These are phyloP conservation scores for Spondyliosoma cantharus DNA, from an alignment of 2,797 vertebrate species.

Conservation along the genomic window DNA sequence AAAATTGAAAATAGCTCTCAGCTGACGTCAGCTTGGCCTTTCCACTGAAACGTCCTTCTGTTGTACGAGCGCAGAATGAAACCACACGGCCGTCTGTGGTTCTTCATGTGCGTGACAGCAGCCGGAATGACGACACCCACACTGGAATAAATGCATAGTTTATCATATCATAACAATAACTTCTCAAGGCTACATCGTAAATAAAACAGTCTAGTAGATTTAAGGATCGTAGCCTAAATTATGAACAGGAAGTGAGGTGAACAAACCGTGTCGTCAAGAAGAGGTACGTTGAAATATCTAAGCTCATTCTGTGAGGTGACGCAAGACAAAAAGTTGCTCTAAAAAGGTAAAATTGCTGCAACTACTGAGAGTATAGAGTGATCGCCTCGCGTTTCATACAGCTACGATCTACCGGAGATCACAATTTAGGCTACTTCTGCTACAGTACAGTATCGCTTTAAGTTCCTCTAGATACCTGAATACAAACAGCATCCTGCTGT, in stretches of 20 bases:
- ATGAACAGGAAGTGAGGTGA: slow-evolving; percentile 64
- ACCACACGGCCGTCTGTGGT: background rate
- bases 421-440: slow-evolving; percentile 69
- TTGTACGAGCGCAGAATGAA: slow-evolving; percentile 6
- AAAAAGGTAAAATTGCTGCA: slow-evolving; percentile 62
- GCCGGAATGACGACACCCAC: slow-evolving; percentile 64
- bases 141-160: slow-evolving; percentile 83
- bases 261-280: slow-evolving; percentile 50
- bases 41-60: slow-evolving; percentile 5
- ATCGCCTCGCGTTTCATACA: slow-evolving; percentile 60
- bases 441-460: slow-evolving; percentile 69
- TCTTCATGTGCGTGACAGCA: slow-evolving; percentile 3
- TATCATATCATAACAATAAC: slow-evolving; percentile 73
- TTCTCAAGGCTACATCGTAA: slow-evolving; percentile 70
- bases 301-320: slow-evolving; percentile 49
- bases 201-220: slow-evolving; percentile 73
- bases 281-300: slow-evolving; percentile 54
- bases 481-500: slow-evolving; percentile 67
- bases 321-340: slow-evolving; percentile 62
- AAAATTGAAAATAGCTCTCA: background rate
- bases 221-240: slow-evolving; percentile 45
- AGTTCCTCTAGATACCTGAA: slow-evolving; percentile 80
- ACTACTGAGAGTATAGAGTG: slow-evolving; percentile 65
- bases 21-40: slow-evolving; percentile 35
- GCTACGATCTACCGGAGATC: slow-evolving; percentile 67